A percentile compares a stretch with the other conserved stretches of the same genome.
Evolutionary conservation across 2,113 vertebrate species (phyloP).

Genomic region (Montifringilla adamsi): DNA sequence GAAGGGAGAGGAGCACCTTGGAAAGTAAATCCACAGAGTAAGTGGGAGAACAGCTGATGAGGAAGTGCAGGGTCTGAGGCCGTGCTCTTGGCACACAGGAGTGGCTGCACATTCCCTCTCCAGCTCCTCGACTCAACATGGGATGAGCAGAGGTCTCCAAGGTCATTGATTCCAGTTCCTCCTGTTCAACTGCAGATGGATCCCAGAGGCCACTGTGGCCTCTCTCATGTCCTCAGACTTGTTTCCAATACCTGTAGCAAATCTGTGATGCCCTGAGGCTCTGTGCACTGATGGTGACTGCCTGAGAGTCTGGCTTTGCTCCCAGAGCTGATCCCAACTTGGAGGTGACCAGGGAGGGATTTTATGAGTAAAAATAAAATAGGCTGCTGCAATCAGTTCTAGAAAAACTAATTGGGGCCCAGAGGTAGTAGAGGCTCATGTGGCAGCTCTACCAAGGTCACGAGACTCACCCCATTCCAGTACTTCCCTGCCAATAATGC

Average conservation of each 20-base stretch:
- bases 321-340: background rate
- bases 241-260: background rate
- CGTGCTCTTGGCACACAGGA: rapidly evolving
- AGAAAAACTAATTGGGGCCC: background rate
- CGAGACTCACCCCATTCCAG: background rate
- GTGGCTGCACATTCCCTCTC: background rate
- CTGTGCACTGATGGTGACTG: background rate
- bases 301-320: background rate
- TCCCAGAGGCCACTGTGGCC: background rate
- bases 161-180: background rate
- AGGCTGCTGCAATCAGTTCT: background rate
- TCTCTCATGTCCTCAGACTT: background rate
- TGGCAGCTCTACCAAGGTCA: background rate
- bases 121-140: background rate
- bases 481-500: background rate
- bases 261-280: background rate
- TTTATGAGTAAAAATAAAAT: background rate
- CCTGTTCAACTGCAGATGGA: background rate
- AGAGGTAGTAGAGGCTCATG: background rate
- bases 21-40: background rate
- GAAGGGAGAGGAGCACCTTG: background rate
- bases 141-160: background rate
- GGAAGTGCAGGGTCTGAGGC: background rate
- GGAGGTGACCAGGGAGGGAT: background rate
- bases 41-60: background rate